Percentiles rank a stretch among this genome's conserved stretches.
These are phyloP conservation scores for Callospermophilus lateralis DNA, from an alignment of 2,113 vertebrate genomes.

Conservation along the genomic window DNA sequence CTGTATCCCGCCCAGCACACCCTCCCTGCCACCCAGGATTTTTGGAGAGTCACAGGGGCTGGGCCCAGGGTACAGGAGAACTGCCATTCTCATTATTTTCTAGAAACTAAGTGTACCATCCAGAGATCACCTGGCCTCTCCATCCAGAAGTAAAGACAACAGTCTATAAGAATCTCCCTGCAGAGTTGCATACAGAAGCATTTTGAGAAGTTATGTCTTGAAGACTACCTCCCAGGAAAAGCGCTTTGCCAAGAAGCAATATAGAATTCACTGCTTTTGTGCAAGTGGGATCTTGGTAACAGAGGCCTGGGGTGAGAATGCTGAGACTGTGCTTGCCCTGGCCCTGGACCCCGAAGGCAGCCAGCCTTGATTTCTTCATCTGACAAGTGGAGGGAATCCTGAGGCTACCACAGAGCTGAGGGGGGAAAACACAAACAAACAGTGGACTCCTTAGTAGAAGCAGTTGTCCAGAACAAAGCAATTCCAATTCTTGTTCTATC, in stretches of 20 bases:
- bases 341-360: neutral
- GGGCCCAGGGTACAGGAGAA: neutral
- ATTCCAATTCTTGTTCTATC: neutral
- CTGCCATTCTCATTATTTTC: constrained; percentile 23
- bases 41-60: neutral
- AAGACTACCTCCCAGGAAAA: constrained; percentile 60
- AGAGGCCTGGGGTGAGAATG: neutral
- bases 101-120: constrained; percentile 36
- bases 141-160: constrained; percentile 49
- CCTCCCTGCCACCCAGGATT: neutral
- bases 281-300: neutral
- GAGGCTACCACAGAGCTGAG: neutral
- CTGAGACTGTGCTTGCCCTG: neutral
- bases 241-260: constrained; percentile 44
- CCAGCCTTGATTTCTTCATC: constrained; percentile 33
- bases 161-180: constrained; percentile 58
- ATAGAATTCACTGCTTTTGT: constrained; percentile 19
- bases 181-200: constrained; percentile 54
- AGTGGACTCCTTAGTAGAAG: neutral
- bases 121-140: constrained; percentile 54
- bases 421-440: neutral
- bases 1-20: neutral
- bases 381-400: neutral
- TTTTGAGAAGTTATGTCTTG: constrained; percentile 72
- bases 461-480: neutral